Evolutionary conservation across 2,797 vertebrate species (phyloP).

Genomic region (Phoxinus dragarum): DNA sequence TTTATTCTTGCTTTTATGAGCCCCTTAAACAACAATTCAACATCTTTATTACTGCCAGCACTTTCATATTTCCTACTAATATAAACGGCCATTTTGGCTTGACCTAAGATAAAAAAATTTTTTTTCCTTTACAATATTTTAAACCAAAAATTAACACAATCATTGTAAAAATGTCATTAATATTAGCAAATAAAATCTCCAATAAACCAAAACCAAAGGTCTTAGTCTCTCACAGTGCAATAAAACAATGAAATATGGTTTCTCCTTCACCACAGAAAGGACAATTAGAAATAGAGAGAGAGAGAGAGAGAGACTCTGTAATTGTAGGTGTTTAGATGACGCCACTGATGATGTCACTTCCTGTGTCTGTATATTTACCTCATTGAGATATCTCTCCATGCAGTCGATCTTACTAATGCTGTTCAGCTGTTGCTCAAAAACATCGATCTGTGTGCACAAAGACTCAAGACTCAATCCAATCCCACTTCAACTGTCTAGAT

Average conservation of each 20-base stretch:
- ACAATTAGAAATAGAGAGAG: not conserved
- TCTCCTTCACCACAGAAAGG: too few species aligned
- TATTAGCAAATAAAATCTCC: not conserved
- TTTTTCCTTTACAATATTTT: too few species aligned
- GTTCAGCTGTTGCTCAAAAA: conserved; percentile 83
- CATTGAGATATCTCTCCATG: conserved; percentile 83
- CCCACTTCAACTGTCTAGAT: not conserved
- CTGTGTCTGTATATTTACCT: conserved; percentile 69
- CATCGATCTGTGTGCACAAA: conserved; percentile 77
- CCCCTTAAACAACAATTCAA: too few species aligned
- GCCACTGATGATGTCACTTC: not conserved
- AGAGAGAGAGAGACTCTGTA: not conserved
- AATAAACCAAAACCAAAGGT: not conserved
- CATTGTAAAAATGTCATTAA: too few species aligned
- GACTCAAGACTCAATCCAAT: not conserved
- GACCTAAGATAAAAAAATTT: too few species aligned
- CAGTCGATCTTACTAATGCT: conserved; percentile 87
- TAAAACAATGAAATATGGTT: too few species aligned
- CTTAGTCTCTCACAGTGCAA: not conserved
- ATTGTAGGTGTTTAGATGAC: not conserved
- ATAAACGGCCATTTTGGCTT: too few species aligned
- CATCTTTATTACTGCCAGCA: too few species aligned
- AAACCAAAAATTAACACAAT: too few species aligned
- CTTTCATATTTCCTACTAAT: too few species aligned
- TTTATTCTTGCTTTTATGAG: too few species aligned